These are phyloP conservation scores for Lithobius niger DNA, from an alignment of 1,140 invertebrate species.

Conservation along the genomic window DNA sequence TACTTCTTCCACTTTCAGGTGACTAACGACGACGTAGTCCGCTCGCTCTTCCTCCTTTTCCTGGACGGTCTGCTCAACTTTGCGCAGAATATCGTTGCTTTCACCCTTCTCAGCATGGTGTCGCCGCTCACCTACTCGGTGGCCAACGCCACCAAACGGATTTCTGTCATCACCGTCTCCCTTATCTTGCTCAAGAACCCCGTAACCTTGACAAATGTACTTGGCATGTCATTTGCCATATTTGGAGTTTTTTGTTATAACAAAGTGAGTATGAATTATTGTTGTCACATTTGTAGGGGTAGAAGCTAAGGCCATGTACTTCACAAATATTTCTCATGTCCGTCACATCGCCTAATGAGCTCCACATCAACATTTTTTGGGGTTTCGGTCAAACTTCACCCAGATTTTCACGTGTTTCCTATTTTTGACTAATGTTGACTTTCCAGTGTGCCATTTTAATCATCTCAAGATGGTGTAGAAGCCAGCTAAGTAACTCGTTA, in stretches of 20 bases:
- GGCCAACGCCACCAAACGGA: constrained; percentile 87
- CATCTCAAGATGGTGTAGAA: too few species aligned
- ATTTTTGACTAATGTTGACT: too few species aligned
- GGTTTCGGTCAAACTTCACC: too few species aligned
- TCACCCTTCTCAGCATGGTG: constrained; percentile 71
- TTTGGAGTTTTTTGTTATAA: constrained; percentile 85
- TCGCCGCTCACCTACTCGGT: constrained; percentile 89
- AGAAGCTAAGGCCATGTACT: neutral
- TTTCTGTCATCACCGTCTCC: constrained; percentile 81
- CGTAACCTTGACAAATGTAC: constrained; percentile 69
- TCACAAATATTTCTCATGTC: neutral
- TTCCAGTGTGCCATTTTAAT: too few species aligned
- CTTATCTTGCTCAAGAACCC: constrained; percentile 82
- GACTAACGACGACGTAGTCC: constrained; percentile 20
- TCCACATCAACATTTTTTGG: neutral
- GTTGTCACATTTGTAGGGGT: constrained; percentile 8
- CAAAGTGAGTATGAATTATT: constrained; percentile 22
- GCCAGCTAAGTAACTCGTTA: too few species aligned
- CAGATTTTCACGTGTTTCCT: too few species aligned
- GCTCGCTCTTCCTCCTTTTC: constrained; percentile 44
- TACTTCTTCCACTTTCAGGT: constrained; percentile 27
- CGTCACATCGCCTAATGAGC: neutral
- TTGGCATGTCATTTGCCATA: constrained; percentile 83
- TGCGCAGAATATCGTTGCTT: constrained; percentile 89
- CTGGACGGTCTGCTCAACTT: constrained; percentile 80